Evolutionary conservation across 1,140 invertebrate species (phyloP).

Genomic region (Drosophila mayri): DNA sequence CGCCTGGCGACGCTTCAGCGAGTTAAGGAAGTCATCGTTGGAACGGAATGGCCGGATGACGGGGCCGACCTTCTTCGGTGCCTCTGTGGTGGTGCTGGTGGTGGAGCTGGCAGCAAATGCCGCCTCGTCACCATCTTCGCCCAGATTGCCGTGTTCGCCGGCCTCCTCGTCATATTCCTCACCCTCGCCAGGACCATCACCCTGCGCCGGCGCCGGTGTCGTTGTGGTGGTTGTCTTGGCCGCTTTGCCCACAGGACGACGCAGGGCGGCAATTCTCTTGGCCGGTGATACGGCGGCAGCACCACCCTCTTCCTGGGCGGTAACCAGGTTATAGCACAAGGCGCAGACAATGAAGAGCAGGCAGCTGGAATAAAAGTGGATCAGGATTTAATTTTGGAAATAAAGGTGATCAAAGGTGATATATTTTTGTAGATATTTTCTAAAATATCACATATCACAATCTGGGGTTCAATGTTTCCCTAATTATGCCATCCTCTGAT

Average conservation of each 20-base stretch:
- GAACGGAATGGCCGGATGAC: slow-evolving; percentile 89
- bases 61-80: slow-evolving; percentile 88
- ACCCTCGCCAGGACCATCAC: slow-evolving; percentile 66
- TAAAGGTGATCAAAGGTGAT: too few relatives aligned
- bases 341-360: slow-evolving; percentile 77
- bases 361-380: slow-evolving; percentile 48
- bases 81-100: slow-evolving; percentile 89
- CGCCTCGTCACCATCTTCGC: slow-evolving; percentile 84
- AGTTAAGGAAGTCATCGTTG: slow-evolving; percentile 90
- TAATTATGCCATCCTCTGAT: neutral
- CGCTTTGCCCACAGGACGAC: slow-evolving; percentile 76
- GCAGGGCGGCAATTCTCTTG: slow-evolving; percentile 72
- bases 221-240: slow-evolving; percentile 73
- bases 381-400: neutral
- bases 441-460: too few relatives aligned
- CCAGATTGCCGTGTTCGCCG: slow-evolving; percentile 79
- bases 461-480: neutral
- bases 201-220: slow-evolving; percentile 62
- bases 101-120: slow-evolving; percentile 75
- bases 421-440: too few relatives aligned
- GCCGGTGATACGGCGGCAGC: slow-evolving; percentile 45
- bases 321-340: slow-evolving; percentile 66
- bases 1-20: slow-evolving; percentile 88
- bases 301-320: slow-evolving; percentile 66
- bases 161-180: slow-evolving; percentile 84